Evolutionary conservation across 1,140 invertebrate genomes (phyloP), one percentile per base, ranked within the genome.

Genomic region (Tetramorium alpestre): DNA sequence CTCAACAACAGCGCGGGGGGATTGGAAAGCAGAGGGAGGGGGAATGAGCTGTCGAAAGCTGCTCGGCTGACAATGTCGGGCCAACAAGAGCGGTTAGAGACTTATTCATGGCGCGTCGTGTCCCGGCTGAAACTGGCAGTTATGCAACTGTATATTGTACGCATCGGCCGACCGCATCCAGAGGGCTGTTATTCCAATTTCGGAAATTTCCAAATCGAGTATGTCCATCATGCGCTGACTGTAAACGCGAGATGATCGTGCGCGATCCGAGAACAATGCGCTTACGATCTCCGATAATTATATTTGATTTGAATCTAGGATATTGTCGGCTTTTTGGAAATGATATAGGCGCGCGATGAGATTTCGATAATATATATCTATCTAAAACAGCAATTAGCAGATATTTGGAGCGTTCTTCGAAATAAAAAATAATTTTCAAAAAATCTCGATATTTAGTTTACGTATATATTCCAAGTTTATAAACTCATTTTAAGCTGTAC

Each of bases 71-170:
- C 90, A 91, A 91, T 91, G 90, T 91, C 87, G 87, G 60, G 11
- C 62, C 90, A 86, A 86, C 89, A 90, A 91, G 89, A 91, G 89
- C 86, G 89, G 87, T 91, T 91, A 73, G 77, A 86, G 89, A 91
- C 90, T 91, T 91, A 91, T 91, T 91, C 90, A 91, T 90, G 73
- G 77, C 72, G 90, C 73, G 87, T 90, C 89, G 87, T 90, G 86
- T 90, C 85, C 69, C 69, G 25, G 85, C 90, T 91, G 90, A 89
- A 91, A 90, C 90, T 90, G 90, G 89, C 90, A 90, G 89, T 91
- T 91, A 90, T 91, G 85, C 58, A 87, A 70, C 89, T 78, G 51
- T 90, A 76, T 86, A 86, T 72, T 47, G 76, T 28, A 78, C 51
- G 58, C 87, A 73, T 81, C 54, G 75, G 64, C 77, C 75, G 69